Base-by-base conservation (phyloP, 1,140 invertebrate species). In the Drosophila nikananu region DNA sequence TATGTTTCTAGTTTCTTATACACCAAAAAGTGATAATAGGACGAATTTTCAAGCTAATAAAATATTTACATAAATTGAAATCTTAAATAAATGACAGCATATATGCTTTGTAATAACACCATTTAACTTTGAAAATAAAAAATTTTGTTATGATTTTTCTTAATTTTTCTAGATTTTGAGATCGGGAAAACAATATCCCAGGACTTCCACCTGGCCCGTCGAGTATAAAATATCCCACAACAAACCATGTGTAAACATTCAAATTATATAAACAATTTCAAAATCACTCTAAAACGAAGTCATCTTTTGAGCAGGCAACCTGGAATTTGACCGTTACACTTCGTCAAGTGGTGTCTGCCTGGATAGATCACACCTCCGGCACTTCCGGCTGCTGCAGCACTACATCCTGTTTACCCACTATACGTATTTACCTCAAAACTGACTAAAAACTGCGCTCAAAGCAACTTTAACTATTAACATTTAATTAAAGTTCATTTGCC, bases 401-500 rank as follows among this genome's bases (percentile, higher is more conserved):
- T 44, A 62, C 65, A 78, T 70, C 75, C 75, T 78, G 75, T 62
- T 78, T 78, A 78, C 37, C 46, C 30, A 51, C 30, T 17, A 15
- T 51, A 6, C 52, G 32, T 57, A 60, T 72, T 72, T 59, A 72
- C 54, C 46, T 27, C 37, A 25, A 48, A 64, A 60, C 35, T 32
- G 46, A 30, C 52, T 37, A 61, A 65, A 60, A 55, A 57, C 51
- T 61, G n/a, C 51, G 37, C 48, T 65, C 17, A 37, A 57, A 62
- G 73, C 73, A 57, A 55, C 62, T 83, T 68, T 15, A 84, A 67
- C 81, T 61, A 77, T 81, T 65, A 66, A 70, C 64, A 74, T 86
- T 74, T 77, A 70, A 81, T 78, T 84, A 78, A 86, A 86, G 82
- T 81, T 62, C 61, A 77, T 74, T 66, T 81, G 57, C 41, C 23